Base-by-base conservation (phyloP, 2,113 vertebrate species). In the Chrysemys picta region DNA sequence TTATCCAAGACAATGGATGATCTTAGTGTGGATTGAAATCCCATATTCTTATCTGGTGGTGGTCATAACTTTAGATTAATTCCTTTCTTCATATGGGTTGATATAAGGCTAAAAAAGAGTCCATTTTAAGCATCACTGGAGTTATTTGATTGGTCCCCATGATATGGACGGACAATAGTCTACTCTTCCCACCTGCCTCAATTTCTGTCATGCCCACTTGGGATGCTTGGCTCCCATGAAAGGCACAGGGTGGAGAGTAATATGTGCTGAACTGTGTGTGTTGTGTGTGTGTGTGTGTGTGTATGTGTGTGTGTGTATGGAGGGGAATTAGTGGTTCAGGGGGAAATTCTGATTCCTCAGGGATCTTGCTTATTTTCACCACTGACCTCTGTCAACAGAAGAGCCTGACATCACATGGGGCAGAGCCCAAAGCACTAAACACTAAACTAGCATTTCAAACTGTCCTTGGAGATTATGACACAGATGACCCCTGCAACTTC, bases 261-360 rank as follows among this genome's bases (percentile, higher is more conserved):
- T 10, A 2, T 13, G 1, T 47, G 25, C 24, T 19, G 42, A 82
- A 6, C 1, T 81, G 38, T 53, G 65, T 92, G 75, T 2, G 12
- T 6, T 50, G 50, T 50, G 13, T 50, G 4, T 50, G 50, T 50
- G 13, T 50, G 49, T 14, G 1, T 50, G 50, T 47, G 2, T 49
- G 49, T 49, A 3, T 52, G 16, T 52, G 1, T 35, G 79, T 82
- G 29, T 14, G n/a, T 21, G 76, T 2, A 10, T 5, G 52, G 0
- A 0, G 0, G 0, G 2, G 65, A 72, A 72, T 38, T 82, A 21
- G n/a, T 56, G 12, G 11, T 19, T 54, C 11, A 78, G 22, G 25
- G 17, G 53, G 82, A 86, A 47, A 5, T 1, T 1, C 50, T 76
- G 4, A 42, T 91, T 88, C 10, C 10, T 86, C 45, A 7, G 16